Evolutionary conservation across 2,797 vertebrate genomes (phyloP), one percentile per base, ranked within the genome.

Genomic region (Liparis tanakae): DNA sequence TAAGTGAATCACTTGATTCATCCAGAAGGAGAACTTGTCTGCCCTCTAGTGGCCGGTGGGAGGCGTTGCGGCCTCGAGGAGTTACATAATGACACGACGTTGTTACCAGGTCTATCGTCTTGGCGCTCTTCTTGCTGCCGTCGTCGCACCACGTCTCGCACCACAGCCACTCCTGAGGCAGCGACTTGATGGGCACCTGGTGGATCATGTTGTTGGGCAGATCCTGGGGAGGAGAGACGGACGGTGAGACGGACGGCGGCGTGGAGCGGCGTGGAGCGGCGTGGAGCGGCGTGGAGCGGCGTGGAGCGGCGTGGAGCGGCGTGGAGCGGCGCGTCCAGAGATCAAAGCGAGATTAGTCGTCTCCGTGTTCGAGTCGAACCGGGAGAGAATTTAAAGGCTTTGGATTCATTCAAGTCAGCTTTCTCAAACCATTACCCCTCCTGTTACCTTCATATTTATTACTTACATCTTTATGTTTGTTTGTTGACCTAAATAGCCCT

Each of bases 131-230:
- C 93, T 99, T 99, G 10, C 97, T 94, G 64, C 93, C 58, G 30
- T 99, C 94, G 6, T 99, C 98, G 78, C 98, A 99, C 98, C 98
- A 99, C 0, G 98, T 99, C 90, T 99, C 98, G 72, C 98, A 99
- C 98, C 98, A 99, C 81, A 99, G 93, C 98, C 98, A 99, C 87
- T 99, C 97, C 91, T 99, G 98, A 1, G 98, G 98, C 20, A 99
- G 95, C 3, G 98, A 99, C 83, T 99, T 99, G 80, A 99, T 99
- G 67, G 98, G 97, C 58, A 99, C 98, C 86, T 99, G 98, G 87
- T 99, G 98, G 89, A 99, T 99, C 98, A 99, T 99, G 93, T 99
- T 99, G 93, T 99, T 99, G 39, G 98, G 98, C 76, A 99, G 93
- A 93, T 99, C 98, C 98, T 99, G 76, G 72, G 73, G 53, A 81